phyloP scores from a whole-genome alignment of 2,797 vertebrate species.

The Coilia nasus region DNA sequence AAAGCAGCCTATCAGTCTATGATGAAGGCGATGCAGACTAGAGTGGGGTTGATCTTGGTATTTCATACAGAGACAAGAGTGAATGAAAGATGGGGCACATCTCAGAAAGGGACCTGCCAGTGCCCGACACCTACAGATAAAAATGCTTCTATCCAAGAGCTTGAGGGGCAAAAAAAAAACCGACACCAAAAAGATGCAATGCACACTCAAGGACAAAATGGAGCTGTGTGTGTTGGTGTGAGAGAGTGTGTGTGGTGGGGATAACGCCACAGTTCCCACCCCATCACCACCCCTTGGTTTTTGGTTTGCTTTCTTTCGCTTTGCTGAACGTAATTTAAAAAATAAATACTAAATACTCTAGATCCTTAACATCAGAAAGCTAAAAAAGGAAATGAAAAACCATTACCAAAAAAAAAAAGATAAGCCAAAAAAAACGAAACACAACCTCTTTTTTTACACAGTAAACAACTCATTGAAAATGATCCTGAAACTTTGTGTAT shows the following conservation, averaged over 20 bases:
- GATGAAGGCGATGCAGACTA: slow-evolving; percentile 9
- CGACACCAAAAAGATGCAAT: neutral
- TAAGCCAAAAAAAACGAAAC: slow-evolving; percentile 41
- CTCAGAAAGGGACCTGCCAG: neutral
- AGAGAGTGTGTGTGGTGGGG: neutral
- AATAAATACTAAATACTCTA: slow-evolving; percentile 72
- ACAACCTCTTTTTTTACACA: slow-evolving; percentile 66
- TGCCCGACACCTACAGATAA: neutral
- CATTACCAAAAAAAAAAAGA: slow-evolving; percentile 37
- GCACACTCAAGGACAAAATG: neutral
- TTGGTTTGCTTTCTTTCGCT: slow-evolving; percentile 21
- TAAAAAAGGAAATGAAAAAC: slow-evolving; percentile 47
- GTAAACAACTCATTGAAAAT: slow-evolving; percentile 69
- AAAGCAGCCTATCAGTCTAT: neutral
- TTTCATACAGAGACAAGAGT: neutral
- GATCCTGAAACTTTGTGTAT: slow-evolving; percentile 49
- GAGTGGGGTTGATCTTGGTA: neutral
- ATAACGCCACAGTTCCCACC: neutral
- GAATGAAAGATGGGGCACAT: neutral
- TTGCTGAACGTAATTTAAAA: slow-evolving; percentile 50
- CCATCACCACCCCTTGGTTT: neutral
- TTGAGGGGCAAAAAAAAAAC: neutral
- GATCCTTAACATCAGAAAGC: slow-evolving; percentile 61
- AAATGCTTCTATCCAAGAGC: neutral
- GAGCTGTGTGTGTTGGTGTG: neutral